phyloP scores from a whole-genome alignment of 2,888 invertebrate genomes.

The Cyclophora punctaria region DNA sequence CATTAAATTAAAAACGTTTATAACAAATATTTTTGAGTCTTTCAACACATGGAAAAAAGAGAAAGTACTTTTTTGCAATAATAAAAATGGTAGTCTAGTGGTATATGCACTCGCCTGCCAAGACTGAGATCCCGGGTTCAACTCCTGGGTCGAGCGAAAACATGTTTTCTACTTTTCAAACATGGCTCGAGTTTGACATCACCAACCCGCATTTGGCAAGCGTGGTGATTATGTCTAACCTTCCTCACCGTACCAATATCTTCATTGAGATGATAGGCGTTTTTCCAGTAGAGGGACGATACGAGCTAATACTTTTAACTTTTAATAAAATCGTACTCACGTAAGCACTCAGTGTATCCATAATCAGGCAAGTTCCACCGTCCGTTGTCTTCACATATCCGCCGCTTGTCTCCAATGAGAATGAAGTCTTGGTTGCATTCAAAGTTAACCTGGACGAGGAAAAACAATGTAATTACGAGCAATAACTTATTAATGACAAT shows the following conservation, averaged over 20 bases:
- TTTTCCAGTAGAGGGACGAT: too few relatives aligned
- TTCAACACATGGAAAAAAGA: background rate
- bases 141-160: too few relatives aligned
- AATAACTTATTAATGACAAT: background rate
- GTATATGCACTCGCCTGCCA: too few relatives aligned
- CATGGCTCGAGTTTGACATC: background rate
- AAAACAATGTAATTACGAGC: conserved; percentile 1
- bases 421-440: conserved; percentile 94
- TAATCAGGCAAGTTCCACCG: conserved; percentile 89
- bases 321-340: conserved; percentile 76
- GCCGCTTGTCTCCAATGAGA: conserved; percentile 86
- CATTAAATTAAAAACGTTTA: too few relatives aligned
- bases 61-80: background rate
- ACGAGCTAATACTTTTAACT: too few relatives aligned
- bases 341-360: conserved; percentile 92
- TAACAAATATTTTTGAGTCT: too few relatives aligned
- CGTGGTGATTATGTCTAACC: background rate
- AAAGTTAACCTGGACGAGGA: conserved; percentile 79
- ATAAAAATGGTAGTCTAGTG: too few relatives aligned
- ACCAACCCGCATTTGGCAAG: background rate
- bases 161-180: too few relatives aligned
- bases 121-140: too few relatives aligned
- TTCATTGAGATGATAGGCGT: too few relatives aligned
- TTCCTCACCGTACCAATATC: too few relatives aligned
- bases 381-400: conserved; percentile 86